These are phyloP conservation scores for Rhombomys opimus DNA, from an alignment of 2,113 vertebrate species.

Conservation along the genomic window DNA sequence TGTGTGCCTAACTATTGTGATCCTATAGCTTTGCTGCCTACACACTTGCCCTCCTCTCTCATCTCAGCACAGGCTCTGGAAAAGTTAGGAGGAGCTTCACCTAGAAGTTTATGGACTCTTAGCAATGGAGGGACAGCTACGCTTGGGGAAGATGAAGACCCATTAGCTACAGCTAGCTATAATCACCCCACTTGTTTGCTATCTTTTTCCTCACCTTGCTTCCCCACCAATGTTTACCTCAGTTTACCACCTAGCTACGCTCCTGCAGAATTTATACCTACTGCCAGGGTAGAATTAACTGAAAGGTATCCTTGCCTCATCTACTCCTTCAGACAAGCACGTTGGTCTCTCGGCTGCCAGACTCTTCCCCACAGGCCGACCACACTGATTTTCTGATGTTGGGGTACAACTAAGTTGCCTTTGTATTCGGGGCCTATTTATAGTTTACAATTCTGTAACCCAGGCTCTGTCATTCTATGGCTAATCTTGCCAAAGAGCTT, in stretches of 20 bases:
- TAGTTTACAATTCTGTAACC: background rate
- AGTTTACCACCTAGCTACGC: background rate
- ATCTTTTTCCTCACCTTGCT: too few relatives aligned
- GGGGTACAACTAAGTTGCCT: background rate
- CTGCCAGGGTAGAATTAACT: background rate
- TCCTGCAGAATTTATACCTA: background rate
- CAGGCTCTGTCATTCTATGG: background rate
- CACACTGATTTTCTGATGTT: background rate
- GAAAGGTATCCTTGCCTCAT: background rate
- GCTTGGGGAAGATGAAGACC: background rate
- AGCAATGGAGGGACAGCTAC: background rate
- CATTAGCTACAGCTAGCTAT: background rate
- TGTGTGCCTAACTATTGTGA: background rate
- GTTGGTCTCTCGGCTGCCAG: background rate
- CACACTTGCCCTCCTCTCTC: background rate
- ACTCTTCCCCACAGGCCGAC: background rate
- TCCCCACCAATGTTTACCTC: background rate
- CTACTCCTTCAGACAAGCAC: background rate
- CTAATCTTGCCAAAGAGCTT: slow-evolving; percentile 3
- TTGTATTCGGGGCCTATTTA: background rate
- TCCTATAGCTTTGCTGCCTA: background rate
- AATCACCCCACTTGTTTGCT: background rate
- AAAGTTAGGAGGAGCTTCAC: background rate
- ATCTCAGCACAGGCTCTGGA: background rate
- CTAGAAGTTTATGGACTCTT: background rate